Percentiles rank a stretch among this genome's conserved stretches.
Evolutionary conservation across 2,797 vertebrate genomes (phyloP).

Genomic region (Acrossocheilus fasciatus): DNA sequence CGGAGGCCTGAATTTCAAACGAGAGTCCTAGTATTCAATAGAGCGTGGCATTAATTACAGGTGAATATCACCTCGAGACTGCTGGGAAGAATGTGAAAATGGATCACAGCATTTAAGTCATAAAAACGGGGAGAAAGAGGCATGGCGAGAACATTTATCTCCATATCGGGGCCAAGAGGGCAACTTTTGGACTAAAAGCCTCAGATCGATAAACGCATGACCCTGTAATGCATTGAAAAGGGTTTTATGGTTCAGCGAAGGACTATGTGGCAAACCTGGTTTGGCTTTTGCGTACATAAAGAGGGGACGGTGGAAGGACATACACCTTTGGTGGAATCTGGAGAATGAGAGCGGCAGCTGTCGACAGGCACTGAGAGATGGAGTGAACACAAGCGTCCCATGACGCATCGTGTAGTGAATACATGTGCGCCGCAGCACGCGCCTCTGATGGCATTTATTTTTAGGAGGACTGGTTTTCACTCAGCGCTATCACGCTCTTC

Average conservation of each 20-base stretch:
- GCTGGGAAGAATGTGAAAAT: slow-evolving; percentile 20
- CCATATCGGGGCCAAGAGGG: not conserved
- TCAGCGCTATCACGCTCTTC: slow-evolving; percentile 1
- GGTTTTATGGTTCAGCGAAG: not conserved
- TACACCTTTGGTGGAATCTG: slow-evolving; percentile 33
- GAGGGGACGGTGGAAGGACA: slow-evolving; percentile 33
- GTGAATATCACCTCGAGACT: slow-evolving; percentile 57
- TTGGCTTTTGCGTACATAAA: not conserved
- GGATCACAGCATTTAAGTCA: slow-evolving; percentile 19
- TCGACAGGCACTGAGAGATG: slow-evolving; percentile 63
- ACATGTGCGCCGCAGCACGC: slow-evolving; percentile 46
- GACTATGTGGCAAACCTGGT: not conserved
- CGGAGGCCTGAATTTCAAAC: slow-evolving; percentile 67
- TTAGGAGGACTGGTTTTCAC: slow-evolving; percentile 34
- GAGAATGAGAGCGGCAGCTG: slow-evolving; percentile 62
- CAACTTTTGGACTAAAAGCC: slow-evolving; percentile 17
- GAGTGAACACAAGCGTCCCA: slow-evolving; percentile 69
- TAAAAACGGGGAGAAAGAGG: slow-evolving; percentile 3
- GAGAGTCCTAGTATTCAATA: slow-evolving; percentile 65
- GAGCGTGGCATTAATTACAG: slow-evolving; percentile 74
- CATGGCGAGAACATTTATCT: slow-evolving; percentile 10
- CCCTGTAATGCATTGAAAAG: not conserved
- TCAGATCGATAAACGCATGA: not conserved
- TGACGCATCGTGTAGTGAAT: slow-evolving; percentile 54
- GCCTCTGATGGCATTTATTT: slow-evolving; percentile 49